A percentile compares a stretch with the other conserved stretches of the same genome.
Conservation (phyloP, 2,888 invertebrate species). For the Zaprionus lineosus region DNA sequence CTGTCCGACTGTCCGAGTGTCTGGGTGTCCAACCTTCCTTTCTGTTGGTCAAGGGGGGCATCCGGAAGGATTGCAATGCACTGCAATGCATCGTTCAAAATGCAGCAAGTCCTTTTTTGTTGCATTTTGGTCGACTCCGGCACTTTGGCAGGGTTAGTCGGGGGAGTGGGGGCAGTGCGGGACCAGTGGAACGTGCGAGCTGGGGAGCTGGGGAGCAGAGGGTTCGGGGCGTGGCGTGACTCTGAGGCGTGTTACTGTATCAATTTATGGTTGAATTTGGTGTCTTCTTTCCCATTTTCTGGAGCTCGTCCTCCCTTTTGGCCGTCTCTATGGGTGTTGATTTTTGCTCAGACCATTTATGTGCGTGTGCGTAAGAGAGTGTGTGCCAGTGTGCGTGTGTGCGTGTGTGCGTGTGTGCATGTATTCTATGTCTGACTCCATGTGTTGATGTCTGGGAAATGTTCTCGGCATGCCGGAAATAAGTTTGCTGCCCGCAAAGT, state of each 20-base stretch:
- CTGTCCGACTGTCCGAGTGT: not conserved
- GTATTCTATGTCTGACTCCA: conserved; percentile 2
- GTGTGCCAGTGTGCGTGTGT: conserved; percentile 1
- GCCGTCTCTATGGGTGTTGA: conserved; percentile 44
- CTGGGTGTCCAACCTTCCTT: no score
- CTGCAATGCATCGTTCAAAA: conserved; percentile 29
- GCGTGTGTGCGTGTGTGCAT: conserved; percentile 3
- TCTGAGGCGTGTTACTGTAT: conserved; percentile 68
- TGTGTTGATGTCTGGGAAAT: conserved; percentile 57
- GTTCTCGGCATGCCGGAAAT: conserved; percentile 73
- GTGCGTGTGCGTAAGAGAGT: conserved; percentile 20
- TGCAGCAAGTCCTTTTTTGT: conserved; percentile 48
- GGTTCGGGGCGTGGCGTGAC: conserved; percentile 30
- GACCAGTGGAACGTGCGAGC: not conserved
- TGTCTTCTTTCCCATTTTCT: no score
- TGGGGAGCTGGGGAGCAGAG: not conserved
- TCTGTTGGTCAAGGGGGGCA: no score
- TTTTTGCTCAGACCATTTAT: conserved; percentile 28
- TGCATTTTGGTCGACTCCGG: conserved; percentile 20
- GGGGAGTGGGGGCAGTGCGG: not conserved
- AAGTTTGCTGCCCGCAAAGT: conserved; percentile 77
- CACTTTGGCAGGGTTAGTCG: not conserved
- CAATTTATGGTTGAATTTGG: conserved; percentile 77
- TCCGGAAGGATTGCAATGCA: conserved; percentile 51
- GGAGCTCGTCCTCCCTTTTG: no score